A percentile compares a stretch with the other conserved stretches of the same genome.
phyloP scores from a whole-genome alignment of 2,888 invertebrate genomes.

The Sinohyriopsis cumingii region DNA sequence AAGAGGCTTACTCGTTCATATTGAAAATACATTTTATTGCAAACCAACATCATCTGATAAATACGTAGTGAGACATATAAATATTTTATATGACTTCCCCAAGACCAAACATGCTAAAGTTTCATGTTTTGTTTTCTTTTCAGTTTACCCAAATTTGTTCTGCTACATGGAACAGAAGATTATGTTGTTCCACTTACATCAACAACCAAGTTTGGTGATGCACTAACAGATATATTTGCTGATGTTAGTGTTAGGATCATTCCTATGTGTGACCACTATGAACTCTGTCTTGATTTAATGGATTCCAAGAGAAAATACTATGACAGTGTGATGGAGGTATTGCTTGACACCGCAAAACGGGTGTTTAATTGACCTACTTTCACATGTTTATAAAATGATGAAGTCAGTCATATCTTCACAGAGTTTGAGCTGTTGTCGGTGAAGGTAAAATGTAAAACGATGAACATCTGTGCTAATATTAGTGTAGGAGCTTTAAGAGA shows the following conservation, averaged over 20 bases:
- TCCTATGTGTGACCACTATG: conserved; percentile 64
- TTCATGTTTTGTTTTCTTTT: conserved; percentile 13
- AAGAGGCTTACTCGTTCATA: no score
- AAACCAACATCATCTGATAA: no score
- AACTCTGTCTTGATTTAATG: conserved; percentile 66
- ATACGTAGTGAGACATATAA: no score
- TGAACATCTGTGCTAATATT: no score
- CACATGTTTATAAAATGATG: no score
- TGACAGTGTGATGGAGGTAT: conserved; percentile 51
- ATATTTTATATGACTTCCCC: no score
- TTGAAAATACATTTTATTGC: no score
- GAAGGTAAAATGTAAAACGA: no score
- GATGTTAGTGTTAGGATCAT: conserved; percentile 57
- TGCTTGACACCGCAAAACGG: conserved; percentile 49
- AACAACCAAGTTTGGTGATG: conserved; percentile 53
- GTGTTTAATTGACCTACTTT: conserved; percentile 19
- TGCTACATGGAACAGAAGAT: conserved; percentile 66
- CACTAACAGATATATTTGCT: conserved; percentile 49
- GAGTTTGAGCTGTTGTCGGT: no score
- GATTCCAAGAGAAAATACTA: conserved; percentile 48
- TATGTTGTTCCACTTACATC: conserved; percentile 60
- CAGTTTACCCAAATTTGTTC: conserved; percentile 64
- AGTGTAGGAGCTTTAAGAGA: no score
- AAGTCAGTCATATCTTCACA: no score
- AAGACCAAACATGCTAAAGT: background rate